phyloP scores from a whole-genome alignment of 2,888 invertebrate species.

The Lingula anatina region DNA sequence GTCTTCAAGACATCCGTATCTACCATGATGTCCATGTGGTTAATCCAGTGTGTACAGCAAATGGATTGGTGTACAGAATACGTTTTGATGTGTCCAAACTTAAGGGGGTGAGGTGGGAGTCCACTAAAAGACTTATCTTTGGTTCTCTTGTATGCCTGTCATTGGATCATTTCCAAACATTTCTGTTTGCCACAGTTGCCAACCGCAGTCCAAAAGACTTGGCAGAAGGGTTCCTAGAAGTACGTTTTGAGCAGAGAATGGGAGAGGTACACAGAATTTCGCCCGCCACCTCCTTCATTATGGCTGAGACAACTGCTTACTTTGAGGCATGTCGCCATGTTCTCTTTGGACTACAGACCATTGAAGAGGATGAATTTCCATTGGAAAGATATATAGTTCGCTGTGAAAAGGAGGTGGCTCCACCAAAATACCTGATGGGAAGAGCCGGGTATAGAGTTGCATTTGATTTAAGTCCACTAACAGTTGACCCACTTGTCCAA shows the following conservation, averaged over 20 bases:
- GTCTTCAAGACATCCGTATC: slow-evolving; percentile 20
- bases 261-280: slow-evolving; percentile 26
- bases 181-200: slow-evolving; percentile 65
- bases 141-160: slow-evolving; percentile 71
- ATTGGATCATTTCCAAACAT: slow-evolving; percentile 62
- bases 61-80: slow-evolving; percentile 26
- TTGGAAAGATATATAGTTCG: slow-evolving; percentile 22
- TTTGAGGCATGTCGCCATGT: slow-evolving; percentile 79
- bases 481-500: too few species aligned
- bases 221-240: slow-evolving; percentile 35
- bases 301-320: slow-evolving; percentile 74
- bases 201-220: slow-evolving; percentile 8
- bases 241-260: slow-evolving; percentile 14
- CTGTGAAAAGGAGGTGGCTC: slow-evolving; percentile 16
- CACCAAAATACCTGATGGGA: slow-evolving; percentile 21
- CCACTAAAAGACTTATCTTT: slow-evolving; percentile 62
- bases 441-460: not conserved
- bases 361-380: slow-evolving; percentile 41
- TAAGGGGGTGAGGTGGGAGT: slow-evolving; percentile 49
- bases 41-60: slow-evolving; percentile 20
- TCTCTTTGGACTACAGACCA: slow-evolving; percentile 63
- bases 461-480: slow-evolving; percentile 22
- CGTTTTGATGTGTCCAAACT: slow-evolving; percentile 21
- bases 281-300: slow-evolving; percentile 46
- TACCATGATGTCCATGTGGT: slow-evolving; percentile 36